These are phyloP conservation scores for Papilio polyxenes DNA, from an alignment of 1,140 invertebrate genomes.

Conservation along the genomic window DNA sequence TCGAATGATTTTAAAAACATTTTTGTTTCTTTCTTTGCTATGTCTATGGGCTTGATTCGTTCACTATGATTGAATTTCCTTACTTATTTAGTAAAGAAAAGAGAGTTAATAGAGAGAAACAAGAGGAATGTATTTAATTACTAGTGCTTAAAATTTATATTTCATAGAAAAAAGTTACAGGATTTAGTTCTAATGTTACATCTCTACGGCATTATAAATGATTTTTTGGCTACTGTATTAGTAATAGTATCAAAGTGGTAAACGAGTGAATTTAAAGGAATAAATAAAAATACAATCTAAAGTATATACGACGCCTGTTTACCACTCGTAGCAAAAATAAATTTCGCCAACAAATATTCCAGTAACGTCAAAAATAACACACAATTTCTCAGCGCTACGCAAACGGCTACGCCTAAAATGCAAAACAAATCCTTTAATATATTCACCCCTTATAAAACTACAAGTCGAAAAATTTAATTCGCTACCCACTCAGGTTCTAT, in stretches of 20 bases:
- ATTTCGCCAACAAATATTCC: conserved; percentile 7
- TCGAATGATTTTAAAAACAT: conserved; percentile 14
- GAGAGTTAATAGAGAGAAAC: too few species aligned
- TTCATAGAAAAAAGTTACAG: too few species aligned
- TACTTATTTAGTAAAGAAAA: too few species aligned
- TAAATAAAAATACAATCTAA: neutral
- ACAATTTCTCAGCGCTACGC: neutral
- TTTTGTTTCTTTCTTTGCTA: conserved; percentile 1
- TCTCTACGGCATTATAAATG: too few species aligned
- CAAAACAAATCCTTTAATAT: conserved; percentile 36
- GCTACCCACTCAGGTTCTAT: neutral
- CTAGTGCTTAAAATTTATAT: too few species aligned
- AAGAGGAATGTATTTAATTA: too few species aligned
- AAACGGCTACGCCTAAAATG: conserved; percentile 26
- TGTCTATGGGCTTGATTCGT: neutral
- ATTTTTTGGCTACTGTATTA: too few species aligned
- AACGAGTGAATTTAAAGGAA: neutral
- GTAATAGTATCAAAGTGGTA: neutral
- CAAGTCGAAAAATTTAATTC: neutral
- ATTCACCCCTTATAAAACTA: conserved; percentile 31
- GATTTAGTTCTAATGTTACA: too few species aligned
- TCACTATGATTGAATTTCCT: neutral
- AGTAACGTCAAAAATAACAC: conserved; percentile 1
- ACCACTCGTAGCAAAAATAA: neutral
- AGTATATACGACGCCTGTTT: neutral